phyloP scores from a whole-genome alignment of 2,797 vertebrate species.

The Synanceia verrucosa region DNA sequence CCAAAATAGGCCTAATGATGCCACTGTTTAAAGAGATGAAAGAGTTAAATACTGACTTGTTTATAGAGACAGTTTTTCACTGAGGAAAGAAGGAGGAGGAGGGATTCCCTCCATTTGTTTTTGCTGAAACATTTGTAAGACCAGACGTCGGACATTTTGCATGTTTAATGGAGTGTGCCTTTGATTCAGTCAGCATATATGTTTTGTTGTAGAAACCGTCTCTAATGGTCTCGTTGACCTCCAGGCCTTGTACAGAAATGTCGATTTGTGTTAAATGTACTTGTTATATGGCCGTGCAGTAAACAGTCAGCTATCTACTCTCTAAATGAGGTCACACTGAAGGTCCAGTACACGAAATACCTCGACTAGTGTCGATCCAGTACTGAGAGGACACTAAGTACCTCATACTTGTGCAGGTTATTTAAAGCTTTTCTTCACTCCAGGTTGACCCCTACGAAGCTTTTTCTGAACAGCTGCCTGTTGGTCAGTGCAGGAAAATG shows the following conservation, averaged over 20 bases:
- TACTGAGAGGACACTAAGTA: neutral
- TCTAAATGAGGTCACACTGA: neutral
- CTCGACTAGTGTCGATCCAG: neutral
- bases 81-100: slow-evolving; percentile 8
- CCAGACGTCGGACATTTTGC: slow-evolving; percentile 8
- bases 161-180: slow-evolving; percentile 58
- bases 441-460: neutral
- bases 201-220: slow-evolving; percentile 36
- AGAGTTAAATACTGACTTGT: slow-evolving; percentile 12
- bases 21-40: neutral
- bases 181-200: slow-evolving; percentile 54
- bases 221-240: slow-evolving; percentile 57
- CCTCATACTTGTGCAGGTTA: neutral
- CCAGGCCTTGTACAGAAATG: slow-evolving; percentile 47
- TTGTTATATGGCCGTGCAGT: slow-evolving; percentile 2
- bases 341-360: neutral
- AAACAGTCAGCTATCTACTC: slow-evolving; percentile 21
- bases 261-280: slow-evolving; percentile 44
- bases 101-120: slow-evolving; percentile 36
- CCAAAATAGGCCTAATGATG: no score
- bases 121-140: slow-evolving; percentile 31
- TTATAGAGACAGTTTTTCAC: slow-evolving; percentile 1
- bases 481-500: neutral
- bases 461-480: neutral
- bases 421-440: neutral